Base-by-base conservation (phyloP, 2,797 vertebrate species). In the Esox masquinongy region DNA sequence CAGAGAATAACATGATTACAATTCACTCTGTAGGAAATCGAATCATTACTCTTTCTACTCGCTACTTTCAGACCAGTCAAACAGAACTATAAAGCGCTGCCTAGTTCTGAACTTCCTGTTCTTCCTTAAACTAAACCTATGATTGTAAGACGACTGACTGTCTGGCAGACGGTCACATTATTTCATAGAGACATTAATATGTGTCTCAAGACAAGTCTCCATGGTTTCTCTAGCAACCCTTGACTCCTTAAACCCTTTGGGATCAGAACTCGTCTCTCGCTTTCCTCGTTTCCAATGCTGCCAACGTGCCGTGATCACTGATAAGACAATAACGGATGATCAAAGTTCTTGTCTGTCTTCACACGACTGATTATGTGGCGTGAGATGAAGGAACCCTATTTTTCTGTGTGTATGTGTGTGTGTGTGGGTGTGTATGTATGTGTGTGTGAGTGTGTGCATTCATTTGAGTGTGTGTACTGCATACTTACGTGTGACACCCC, bases 381-480 rank as follows among this genome's bases (percentile, higher is more conserved):
- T 61, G 87, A 78, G 86, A 92, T 91, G 83, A 91, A 79, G 92
- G 85, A 90, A 88, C 36, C 76, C 43, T 84, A 2, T 74, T 74
- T 16, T 68, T 61, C 63, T 53, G 53, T 61, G 72, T 77, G 82
- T 76, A 74, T 81, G 80, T 83, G 83, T 77, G 67, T 43, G 67
- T 39, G 67, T 68, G 31, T 36, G 66, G 8, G 61, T 22, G 22
- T 3, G 29, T 11, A 29, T 36, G 66, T 36, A 17, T 36, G 66
- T 39, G 66, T 68, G 66, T n/a, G 24, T 64, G 24, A 11, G n/a
- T 50, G 53, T 73, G 72, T 43, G 22, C n/a, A 4, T 29, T 9
- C 12, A 7, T 14, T 11, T 64, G n/a, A 26, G n/a, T 26, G 26
- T 15, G 63, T 16, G 12, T 31, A 29, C 29, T 72, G 72, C 31